Conservation (phyloP, 2,113 vertebrate species). For the Taurulus bubalis region DNA sequence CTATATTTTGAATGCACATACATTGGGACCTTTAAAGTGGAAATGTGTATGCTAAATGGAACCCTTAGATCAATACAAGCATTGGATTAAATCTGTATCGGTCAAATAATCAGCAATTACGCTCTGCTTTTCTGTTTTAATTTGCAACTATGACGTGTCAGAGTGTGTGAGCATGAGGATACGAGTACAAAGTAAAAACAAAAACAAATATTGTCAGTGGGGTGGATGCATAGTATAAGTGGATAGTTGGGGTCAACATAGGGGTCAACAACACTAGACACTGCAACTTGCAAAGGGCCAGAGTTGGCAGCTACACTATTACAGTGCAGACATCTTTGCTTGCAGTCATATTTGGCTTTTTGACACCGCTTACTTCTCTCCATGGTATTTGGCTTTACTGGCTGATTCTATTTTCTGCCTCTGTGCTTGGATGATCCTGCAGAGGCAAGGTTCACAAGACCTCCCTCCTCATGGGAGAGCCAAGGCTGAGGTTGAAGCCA, state of each 20-base stretch:
- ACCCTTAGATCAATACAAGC: neutral
- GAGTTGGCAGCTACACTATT: constrained; percentile 11
- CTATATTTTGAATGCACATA: neutral
- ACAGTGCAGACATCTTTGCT: constrained; percentile 13
- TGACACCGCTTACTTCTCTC: constrained; percentile 31
- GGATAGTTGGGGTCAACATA: neutral
- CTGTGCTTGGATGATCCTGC: constrained; percentile 48
- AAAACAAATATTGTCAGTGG: neutral
- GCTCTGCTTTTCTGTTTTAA: constrained; percentile 1
- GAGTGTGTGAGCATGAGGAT: neutral
- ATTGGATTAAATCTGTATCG: neutral
- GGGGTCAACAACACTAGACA: neutral
- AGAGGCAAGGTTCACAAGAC: constrained; percentile 40
- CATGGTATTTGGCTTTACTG: constrained; percentile 33
- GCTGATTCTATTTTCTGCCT: constrained; percentile 52
- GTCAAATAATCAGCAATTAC: neutral
- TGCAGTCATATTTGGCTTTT: constrained; percentile 2
- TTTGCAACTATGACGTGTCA: neutral
- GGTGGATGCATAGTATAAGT: neutral
- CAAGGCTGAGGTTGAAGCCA: constrained; percentile 38
- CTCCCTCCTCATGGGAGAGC: constrained; percentile 44
- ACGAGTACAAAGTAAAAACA: neutral
- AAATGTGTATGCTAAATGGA: neutral
- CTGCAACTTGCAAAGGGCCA: neutral
- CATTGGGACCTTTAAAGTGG: no score